A percentile compares a stretch with the other conserved stretches of the same genome.
Evolutionary conservation across 1,140 invertebrate species (phyloP).

Genomic region (Telenomus remus): DNA sequence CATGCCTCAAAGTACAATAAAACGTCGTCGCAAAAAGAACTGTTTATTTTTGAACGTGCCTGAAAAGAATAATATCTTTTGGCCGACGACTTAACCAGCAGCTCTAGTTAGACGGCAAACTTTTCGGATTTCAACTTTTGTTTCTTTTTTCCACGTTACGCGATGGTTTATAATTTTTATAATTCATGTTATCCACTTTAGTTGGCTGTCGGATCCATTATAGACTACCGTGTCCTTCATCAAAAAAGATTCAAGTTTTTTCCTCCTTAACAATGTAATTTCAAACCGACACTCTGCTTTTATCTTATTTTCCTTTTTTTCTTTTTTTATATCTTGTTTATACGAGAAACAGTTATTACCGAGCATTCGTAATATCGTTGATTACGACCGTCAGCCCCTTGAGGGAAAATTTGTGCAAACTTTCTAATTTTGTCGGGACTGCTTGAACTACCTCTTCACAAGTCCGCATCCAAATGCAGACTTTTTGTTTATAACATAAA

Average conservation of each 20-base stretch:
- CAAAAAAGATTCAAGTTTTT: not conserved
- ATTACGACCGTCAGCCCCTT: not conserved
- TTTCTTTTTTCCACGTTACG: not conserved
- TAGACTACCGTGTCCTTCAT: not conserved
- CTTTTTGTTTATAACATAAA: not conserved
- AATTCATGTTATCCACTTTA: not conserved
- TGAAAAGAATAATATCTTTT: slow-evolving; percentile 3
- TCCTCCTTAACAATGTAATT: not conserved
- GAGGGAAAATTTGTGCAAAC: not conserved
- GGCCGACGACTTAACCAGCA: not conserved
- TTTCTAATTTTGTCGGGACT: not conserved
- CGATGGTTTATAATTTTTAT: not conserved
- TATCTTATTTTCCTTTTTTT: not conserved
- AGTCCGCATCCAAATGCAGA: not conserved
- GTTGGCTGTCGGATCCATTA: not conserved
- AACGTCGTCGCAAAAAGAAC: not conserved
- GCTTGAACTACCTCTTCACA: not conserved
- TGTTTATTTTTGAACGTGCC: slow-evolving; percentile 1
- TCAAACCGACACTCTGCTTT: not conserved
- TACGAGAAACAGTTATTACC: not conserved
- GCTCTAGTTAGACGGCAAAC: not conserved
- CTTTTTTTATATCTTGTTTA: not conserved
- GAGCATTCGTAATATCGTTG: slow-evolving; percentile 1
- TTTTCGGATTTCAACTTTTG: not conserved
- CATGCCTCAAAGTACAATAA: not conserved